Percentiles rank a stretch among this genome's conserved stretches.
Conservation (phyloP, 2,888 invertebrate species). For the Temnothorax unifasciatus region DNA sequence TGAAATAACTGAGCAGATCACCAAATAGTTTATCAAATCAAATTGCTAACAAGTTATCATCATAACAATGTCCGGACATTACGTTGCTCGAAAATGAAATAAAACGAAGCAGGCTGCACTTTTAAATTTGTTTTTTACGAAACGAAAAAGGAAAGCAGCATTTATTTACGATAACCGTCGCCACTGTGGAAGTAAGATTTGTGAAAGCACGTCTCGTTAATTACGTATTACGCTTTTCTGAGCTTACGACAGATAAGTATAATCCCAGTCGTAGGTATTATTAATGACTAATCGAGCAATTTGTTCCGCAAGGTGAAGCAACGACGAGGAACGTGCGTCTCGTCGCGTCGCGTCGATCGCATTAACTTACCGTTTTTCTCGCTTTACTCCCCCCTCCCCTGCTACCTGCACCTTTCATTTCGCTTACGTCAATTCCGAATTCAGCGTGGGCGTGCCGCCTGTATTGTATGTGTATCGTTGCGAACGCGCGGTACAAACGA, state of each 20-base stretch:
- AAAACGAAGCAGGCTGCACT: background rate
- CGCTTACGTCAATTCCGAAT: constrained; percentile 60
- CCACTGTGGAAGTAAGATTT: background rate
- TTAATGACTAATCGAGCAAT: constrained; percentile 28
- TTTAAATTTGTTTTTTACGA: background rate
- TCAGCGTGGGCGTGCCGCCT: constrained; percentile 53
- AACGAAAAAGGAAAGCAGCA: background rate
- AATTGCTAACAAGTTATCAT: background rate
- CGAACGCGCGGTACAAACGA: background rate
- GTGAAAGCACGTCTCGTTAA: background rate
- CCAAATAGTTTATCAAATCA: constrained; percentile 4
- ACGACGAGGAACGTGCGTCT: background rate
- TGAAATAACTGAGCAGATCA: background rate
- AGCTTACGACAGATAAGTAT: constrained; percentile 8
- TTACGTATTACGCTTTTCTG: constrained; percentile 17
- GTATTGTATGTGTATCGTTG: background rate
- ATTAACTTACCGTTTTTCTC: constrained; percentile 43
- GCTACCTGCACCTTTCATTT: constrained; percentile 25
- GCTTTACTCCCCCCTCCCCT: background rate
- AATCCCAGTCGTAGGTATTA: constrained; percentile 12
- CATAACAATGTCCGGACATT: background rate
- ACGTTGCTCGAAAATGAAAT: background rate
- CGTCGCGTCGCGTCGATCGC: constrained; percentile 5
- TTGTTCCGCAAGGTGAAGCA: constrained; percentile 21
- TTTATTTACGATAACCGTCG: background rate